These are phyloP conservation scores for Cataglyphis albicans DNA, from an alignment of 2,888 invertebrate genomes.

Conservation along the genomic window DNA sequence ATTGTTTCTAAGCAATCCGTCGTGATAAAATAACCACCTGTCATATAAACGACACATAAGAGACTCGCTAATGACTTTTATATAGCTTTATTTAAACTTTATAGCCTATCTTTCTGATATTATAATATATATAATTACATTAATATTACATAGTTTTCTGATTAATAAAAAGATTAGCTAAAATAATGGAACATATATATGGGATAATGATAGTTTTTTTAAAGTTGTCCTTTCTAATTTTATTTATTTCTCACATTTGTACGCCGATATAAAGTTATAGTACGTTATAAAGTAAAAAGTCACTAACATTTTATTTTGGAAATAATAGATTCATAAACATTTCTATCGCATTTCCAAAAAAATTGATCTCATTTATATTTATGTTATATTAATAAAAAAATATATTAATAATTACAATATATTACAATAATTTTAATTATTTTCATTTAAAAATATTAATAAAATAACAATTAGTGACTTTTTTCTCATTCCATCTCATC, in stretches of 20 bases:
- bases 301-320: not conserved
- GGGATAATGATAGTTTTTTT: not conserved
- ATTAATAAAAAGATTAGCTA: not conserved
- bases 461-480: not conserved
- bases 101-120: not conserved
- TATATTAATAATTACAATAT: not conserved
- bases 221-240: not conserved
- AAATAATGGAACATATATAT: not conserved
- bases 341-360: too few relatives aligned
- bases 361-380: too few relatives aligned
- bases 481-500: not conserved
- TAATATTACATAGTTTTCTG: not conserved
- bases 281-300: slow-evolving; percentile 2
- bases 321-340: not conserved
- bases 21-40: slow-evolving; percentile 26
- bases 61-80: not conserved
- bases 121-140: not conserved
- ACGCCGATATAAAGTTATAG: not conserved
- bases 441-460: slow-evolving; percentile 5
- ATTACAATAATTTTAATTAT: not conserved
- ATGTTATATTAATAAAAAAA: too few relatives aligned
- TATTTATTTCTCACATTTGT: slow-evolving; percentile 2
- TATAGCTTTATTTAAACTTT: not conserved
- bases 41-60: not conserved
- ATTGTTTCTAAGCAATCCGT: slow-evolving; percentile 85